Evolutionary conservation across 2,888 invertebrate species (phyloP), one percentile per base, ranked within the genome.

Genomic region (Pedicia rivosa): DNA sequence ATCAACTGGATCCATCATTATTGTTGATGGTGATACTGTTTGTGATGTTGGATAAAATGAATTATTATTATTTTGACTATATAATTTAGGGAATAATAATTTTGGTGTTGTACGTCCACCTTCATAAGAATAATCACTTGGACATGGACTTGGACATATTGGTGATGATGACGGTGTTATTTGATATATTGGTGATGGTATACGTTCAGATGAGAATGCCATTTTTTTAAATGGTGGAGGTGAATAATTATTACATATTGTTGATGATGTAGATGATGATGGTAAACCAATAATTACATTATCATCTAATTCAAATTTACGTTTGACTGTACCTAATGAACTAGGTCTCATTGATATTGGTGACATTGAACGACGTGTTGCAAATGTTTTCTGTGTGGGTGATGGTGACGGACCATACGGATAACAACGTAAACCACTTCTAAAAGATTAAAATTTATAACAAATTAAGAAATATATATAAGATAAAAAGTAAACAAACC

Each of bases 291-390:
- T 56, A 17, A 26, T 16, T 4, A 15, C 56, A 14, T 49, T 47
- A 14, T 62, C 62, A 16, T 60, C 58, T 29, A 60, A 40, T 36
- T 62, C 62, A 37, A 61, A 62, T 44, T 60, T 61, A 14, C 72
- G 59, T 43, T 66, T 63, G 14, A 74, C 72, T 1, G 76, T 75
- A 34, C 77, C 78, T 50, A 82, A 63, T 42, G 73, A 70, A 34
- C 80, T 78, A 12, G 83, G 80, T 37, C 87, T 68, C 62, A 86
- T 72, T 9, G 84, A 75, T 48, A 90, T 88, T 1, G 91, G 91
- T 44, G 88, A 90, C 49, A 88, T 73, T 48, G 90, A 90, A 40
- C 86, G 75, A 48, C 84, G 68, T 34, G 79, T 79, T 42, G 81
- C 74, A 59, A 80, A 83, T 35, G 74, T 72, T 49, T 81, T 82